A percentile compares a stretch with the other conserved stretches of the same genome.
phyloP scores from a whole-genome alignment of 1,140 invertebrate genomes.

The Diorhabda elongata region DNA sequence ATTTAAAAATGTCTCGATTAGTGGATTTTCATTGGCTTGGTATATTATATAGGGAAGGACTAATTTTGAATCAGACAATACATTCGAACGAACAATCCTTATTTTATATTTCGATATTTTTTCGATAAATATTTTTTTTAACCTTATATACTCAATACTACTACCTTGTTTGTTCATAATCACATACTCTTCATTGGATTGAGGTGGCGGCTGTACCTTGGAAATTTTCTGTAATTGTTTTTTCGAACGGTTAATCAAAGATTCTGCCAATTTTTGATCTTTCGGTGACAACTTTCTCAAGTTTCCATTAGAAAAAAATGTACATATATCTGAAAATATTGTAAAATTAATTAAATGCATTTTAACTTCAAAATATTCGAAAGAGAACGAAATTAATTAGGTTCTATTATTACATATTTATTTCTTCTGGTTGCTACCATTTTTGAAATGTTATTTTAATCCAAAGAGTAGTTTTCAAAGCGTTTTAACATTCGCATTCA shows the following conservation, averaged over 20 bases:
- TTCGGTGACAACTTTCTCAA: constrained; percentile 22
- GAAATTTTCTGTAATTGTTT: constrained; percentile 28
- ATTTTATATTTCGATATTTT: not conserved
- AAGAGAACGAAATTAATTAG: too few species aligned
- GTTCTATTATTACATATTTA: too few species aligned
- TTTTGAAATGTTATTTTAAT: too few species aligned
- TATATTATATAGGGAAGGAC: too few species aligned
- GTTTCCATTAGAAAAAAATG: constrained; percentile 26
- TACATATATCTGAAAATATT: constrained; percentile 30
- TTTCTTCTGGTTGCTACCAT: too few species aligned
- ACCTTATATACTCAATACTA: not conserved
- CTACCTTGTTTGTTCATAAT: constrained; percentile 21
- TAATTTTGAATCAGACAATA: not conserved
- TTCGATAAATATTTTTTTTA: constrained; percentile 4
- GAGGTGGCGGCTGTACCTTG: constrained; percentile 7
- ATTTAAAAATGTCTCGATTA: too few species aligned
- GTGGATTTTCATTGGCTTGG: too few species aligned
- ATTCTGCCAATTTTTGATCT: constrained; percentile 25
- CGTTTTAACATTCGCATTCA: too few species aligned
- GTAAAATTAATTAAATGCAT: too few species aligned
- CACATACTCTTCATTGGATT: constrained; percentile 23
- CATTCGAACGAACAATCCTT: not conserved
- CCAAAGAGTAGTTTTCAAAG: too few species aligned
- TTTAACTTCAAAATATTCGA: too few species aligned
- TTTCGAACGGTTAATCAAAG: constrained; percentile 29